These are phyloP conservation scores for Lindbergichthys nudifrons DNA, from an alignment of 2,797 vertebrate genomes.

Conservation along the genomic window DNA sequence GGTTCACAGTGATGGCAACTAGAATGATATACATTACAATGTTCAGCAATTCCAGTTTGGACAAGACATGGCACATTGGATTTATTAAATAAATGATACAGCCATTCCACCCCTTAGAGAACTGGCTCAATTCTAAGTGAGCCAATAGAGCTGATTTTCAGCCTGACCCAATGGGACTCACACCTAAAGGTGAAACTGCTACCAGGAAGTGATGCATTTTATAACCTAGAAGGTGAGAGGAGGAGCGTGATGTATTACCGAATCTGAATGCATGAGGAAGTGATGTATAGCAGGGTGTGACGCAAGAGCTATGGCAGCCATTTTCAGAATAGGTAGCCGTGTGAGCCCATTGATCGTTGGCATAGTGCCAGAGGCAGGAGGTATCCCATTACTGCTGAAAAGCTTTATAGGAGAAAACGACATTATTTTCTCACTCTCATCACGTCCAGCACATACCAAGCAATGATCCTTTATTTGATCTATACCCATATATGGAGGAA, in stretches of 20 bases:
- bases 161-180: slow-evolving; percentile 38
- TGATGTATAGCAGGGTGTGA: slow-evolving; percentile 52
- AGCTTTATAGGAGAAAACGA: slow-evolving; percentile 49
- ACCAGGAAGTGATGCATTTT: slow-evolving; percentile 56
- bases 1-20: too few relatives aligned
- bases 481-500: slow-evolving; percentile 7
- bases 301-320: slow-evolving; percentile 53
- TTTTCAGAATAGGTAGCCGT: slow-evolving; percentile 45
- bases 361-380: slow-evolving; percentile 50
- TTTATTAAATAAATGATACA: slow-evolving; percentile 55
- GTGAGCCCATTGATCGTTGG: slow-evolving; percentile 63
- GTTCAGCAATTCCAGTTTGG: slow-evolving; percentile 44
- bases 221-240: slow-evolving; percentile 35
- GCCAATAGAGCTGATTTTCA: slow-evolving; percentile 54
- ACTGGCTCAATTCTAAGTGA: slow-evolving; percentile 35
- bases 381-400: slow-evolving; percentile 79
- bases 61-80: not conserved
- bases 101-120: slow-evolving; percentile 30
- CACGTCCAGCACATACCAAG: slow-evolving; percentile 22
- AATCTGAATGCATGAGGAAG: slow-evolving; percentile 49
- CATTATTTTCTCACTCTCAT: slow-evolving; percentile 30
- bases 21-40: slow-evolving; percentile 36
- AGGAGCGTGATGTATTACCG: slow-evolving; percentile 51
- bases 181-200: slow-evolving; percentile 44
- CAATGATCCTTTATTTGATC: slow-evolving; percentile 33